These are phyloP conservation scores for Pituophis catenifer DNA, from an alignment of 2,113 vertebrate genomes.

Conservation along the genomic window DNA sequence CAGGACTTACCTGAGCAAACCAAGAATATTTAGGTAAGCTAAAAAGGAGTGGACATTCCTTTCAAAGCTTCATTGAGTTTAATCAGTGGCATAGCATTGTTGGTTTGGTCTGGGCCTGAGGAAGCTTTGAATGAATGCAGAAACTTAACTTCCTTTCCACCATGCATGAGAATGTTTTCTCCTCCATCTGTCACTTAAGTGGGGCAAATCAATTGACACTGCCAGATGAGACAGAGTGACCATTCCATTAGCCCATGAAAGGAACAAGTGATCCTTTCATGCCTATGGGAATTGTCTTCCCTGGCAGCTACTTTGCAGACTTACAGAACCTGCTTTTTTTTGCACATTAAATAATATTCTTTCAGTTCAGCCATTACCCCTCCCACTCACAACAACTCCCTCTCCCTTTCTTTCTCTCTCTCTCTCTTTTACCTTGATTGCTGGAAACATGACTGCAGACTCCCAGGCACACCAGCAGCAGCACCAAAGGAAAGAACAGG, in stretches of 20 bases:
- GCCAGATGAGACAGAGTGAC: background rate
- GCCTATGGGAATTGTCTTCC: background rate
- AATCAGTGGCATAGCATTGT: background rate
- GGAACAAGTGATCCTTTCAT: background rate
- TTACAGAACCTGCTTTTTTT: background rate
- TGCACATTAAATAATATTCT: background rate
- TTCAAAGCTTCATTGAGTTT: background rate
- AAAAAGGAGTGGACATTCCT: background rate
- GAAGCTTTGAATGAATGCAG: background rate
- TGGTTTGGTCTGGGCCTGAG: background rate
- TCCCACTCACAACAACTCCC: background rate
- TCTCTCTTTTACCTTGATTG: slow-evolving; percentile 71
- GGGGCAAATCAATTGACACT: background rate
- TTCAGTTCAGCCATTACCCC: too few relatives aligned
- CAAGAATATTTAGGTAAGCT: background rate
- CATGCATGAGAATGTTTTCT: background rate
- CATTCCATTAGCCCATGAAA: background rate
- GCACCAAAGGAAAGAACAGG: slow-evolving; percentile 64
- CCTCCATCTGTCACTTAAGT: background rate
- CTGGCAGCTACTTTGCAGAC: background rate
- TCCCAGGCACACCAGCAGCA: slow-evolving; percentile 62
- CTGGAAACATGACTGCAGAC: slow-evolving; percentile 63
- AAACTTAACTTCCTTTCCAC: background rate
- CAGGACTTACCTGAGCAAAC: background rate
- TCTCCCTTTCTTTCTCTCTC: background rate